A percentile compares a stretch with the other conserved stretches of the same genome.
These are phyloP conservation scores for Carassius gibelio DNA, from an alignment of 2,113 vertebrate genomes.

Conservation along the genomic window DNA sequence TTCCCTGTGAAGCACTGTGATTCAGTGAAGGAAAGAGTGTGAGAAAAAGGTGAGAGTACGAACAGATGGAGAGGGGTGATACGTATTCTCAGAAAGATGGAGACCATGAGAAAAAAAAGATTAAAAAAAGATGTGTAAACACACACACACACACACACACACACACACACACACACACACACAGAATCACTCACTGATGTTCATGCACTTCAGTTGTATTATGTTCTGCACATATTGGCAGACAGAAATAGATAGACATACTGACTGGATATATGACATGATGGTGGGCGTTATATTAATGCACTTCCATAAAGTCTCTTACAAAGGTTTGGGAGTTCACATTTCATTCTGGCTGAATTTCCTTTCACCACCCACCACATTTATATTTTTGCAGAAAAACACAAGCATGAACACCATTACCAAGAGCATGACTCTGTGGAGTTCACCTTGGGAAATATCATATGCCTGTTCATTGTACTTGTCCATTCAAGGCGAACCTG, in stretches of 20 bases:
- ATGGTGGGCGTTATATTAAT: constrained; percentile 42
- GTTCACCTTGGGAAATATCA: constrained; percentile 40
- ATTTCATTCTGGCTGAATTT: constrained; percentile 28
- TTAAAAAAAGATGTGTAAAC: constrained; percentile 5
- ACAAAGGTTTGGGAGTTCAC: constrained; percentile 10
- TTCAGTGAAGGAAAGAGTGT: constrained; percentile 54
- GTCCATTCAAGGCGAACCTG: constrained; percentile 10
- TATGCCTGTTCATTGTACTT: neutral
- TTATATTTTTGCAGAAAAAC: constrained; percentile 11
- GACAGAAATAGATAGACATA: constrained; percentile 50
- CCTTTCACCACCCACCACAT: constrained; percentile 17
- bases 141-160: constrained; percentile 35
- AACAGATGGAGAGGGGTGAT: constrained; percentile 73
- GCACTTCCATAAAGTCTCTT: constrained; percentile 25
- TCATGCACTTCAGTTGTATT: neutral
- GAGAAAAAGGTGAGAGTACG: constrained; percentile 69
- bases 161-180: constrained; percentile 44
- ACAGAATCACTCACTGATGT: constrained; percentile 38
- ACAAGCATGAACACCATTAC: neutral
- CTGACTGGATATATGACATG: constrained; percentile 52
- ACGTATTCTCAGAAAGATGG: constrained; percentile 43
- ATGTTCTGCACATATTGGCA: constrained; percentile 29
- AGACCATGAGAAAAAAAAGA: constrained; percentile 20
- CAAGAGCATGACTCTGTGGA: constrained; percentile 8
- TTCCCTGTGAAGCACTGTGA: constrained; percentile 61